Percentiles rank a stretch among this genome's conserved stretches.
Conservation (phyloP, 2,113 vertebrate species). For the Ictalurus punctatus region DNA sequence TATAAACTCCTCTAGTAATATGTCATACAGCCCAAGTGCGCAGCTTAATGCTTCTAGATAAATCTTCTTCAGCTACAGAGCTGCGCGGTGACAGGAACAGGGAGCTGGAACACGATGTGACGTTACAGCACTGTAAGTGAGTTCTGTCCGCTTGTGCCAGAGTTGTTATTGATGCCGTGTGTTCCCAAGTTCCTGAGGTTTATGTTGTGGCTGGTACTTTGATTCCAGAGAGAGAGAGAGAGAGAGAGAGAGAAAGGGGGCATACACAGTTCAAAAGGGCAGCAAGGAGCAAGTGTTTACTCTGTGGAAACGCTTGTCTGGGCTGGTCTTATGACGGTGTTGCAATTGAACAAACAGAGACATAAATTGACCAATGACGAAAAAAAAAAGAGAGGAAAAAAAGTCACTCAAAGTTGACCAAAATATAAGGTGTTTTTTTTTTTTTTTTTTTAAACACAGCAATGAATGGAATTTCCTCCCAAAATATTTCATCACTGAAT, state of each 20-base stretch:
- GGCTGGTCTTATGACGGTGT: slow-evolving; percentile 36
- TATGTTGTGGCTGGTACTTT: slow-evolving; percentile 52
- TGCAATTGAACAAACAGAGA: slow-evolving; percentile 45
- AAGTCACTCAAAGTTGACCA: background rate
- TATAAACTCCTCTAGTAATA: slow-evolving; percentile 72
- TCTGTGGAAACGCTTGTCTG: slow-evolving; percentile 48
- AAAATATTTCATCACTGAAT: background rate
- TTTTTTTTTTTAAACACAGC: background rate
- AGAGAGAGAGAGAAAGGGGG: background rate
- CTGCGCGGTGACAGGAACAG: slow-evolving; percentile 19
- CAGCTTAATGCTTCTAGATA: slow-evolving; percentile 67
- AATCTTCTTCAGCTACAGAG: slow-evolving; percentile 59
- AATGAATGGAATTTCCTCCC: slow-evolving; percentile 14
- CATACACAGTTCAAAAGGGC: slow-evolving; percentile 48
- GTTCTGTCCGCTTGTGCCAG: slow-evolving; percentile 40
- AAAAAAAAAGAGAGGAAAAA: too few relatives aligned
- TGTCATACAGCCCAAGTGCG: slow-evolving; percentile 66
- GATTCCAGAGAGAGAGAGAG: slow-evolving; percentile 25
- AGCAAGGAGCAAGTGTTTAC: slow-evolving; percentile 44
- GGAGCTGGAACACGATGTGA: slow-evolving; percentile 44
- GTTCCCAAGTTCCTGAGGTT: slow-evolving; percentile 29
- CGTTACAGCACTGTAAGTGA: slow-evolving; percentile 45
- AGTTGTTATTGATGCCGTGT: slow-evolving; percentile 49
- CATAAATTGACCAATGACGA: background rate
- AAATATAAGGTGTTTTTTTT: background rate